Evolutionary conservation across 2,888 invertebrate genomes (phyloP), one percentile per base, ranked within the genome.

Genomic region (Drosophila suboccidentalis): DNA sequence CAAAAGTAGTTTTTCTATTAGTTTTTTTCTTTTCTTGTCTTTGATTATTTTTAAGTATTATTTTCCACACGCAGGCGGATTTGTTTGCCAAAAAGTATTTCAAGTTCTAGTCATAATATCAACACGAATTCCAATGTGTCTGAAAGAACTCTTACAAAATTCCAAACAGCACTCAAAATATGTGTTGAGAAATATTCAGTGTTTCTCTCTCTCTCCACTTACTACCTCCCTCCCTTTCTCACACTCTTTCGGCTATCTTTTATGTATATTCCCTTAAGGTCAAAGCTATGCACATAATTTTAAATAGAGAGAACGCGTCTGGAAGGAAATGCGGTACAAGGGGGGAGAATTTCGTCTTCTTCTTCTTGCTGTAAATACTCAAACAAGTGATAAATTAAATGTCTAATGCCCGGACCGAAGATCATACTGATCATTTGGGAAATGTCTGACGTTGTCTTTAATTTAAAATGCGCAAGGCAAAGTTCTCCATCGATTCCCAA

Each of bases 381-480:
- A 13, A 22, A 58, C 44, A 69, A 73, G 89, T 80, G 73, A 84
- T 84, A 84, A 84, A 84, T 84, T 86, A 86, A 70, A 71, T 71
- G 80, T 71, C 75, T 84, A 73, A 88, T 86, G 75, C 65, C 60
- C 51, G 41, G 63, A 54, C 74, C 76, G 70, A 70, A 74, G 79
- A 78, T 78, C 79, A 76, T 59, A 62, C 79, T 53, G 59, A 68
- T 65, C 75, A 74, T 65, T 78, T 59, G 79, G 75, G 39, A 62
- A 74, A 62, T 46, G 75, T 74, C 70, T 72, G 62, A 72, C 62
- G 41, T 60, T 47, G 49, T 75, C 41, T 58, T 55, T 55, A 61
- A 79, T 77, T 76, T 78, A 59, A 74, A 76, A 78, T 74, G 78
- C 75, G 60, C 19, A 36, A 68, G 74, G 43, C 63, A 62, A 36